Conservation (phyloP, 2,888 invertebrate genomes). For the Trachelus tabidus region DNA sequence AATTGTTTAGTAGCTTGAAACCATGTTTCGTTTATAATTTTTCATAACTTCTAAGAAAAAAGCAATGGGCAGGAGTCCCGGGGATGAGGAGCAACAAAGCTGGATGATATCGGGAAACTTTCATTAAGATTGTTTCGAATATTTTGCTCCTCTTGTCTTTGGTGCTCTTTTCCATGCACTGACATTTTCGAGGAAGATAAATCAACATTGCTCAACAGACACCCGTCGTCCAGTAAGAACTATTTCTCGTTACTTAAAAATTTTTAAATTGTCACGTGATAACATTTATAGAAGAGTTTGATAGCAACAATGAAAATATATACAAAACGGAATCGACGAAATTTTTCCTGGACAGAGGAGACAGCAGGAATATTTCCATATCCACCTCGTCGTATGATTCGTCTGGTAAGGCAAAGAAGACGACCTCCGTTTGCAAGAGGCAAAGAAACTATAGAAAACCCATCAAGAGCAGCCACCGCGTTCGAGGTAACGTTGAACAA, state of each 20-base stretch:
- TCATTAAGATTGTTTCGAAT: slow-evolving; percentile 28
- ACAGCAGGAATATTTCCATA: slow-evolving; percentile 26
- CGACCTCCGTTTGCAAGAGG: not conserved
- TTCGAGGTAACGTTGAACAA: not conserved
- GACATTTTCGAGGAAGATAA: slow-evolving; percentile 35
- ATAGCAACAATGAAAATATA: slow-evolving; percentile 36
- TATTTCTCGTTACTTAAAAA: not conserved
- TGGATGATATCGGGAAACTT: slow-evolving; percentile 26
- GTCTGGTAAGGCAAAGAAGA: not conserved
- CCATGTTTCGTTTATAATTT: not conserved
- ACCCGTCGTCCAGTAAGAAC: not conserved
- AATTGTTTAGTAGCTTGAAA: not conserved
- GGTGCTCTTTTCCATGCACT: slow-evolving; percentile 37
- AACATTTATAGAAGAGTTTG: slow-evolving; percentile 26
- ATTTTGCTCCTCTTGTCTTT: slow-evolving; percentile 41
- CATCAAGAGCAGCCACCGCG: not conserved
- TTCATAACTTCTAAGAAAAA: not conserved
- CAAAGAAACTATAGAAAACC: not conserved
- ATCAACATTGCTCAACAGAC: not conserved
- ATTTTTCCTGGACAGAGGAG: slow-evolving; percentile 37
- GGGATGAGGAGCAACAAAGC: slow-evolving; percentile 22
- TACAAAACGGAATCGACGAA: slow-evolving; percentile 16
- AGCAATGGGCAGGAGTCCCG: not conserved
- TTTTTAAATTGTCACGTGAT: not conserved
- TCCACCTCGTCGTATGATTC: not conserved